Evolutionary conservation across 1,140 invertebrate genomes (phyloP), one percentile per base, ranked within the genome.

Genomic region (Steinernema feltiae): DNA sequence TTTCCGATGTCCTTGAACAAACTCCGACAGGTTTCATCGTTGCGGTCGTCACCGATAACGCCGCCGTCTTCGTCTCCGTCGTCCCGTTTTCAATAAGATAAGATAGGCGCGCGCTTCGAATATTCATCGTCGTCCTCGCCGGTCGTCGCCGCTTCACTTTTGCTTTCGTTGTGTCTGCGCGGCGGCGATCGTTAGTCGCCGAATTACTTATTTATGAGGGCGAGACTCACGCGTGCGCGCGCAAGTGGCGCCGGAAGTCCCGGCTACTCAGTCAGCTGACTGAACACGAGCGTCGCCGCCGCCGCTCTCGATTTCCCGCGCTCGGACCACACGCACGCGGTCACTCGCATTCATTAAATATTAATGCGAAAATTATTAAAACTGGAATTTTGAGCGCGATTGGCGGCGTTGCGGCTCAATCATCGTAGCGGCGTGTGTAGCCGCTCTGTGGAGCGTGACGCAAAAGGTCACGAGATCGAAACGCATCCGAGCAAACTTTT

Each of bases 191-290:
- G 53, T 63, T 63, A 63, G 53, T 63, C 53, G 53, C 53, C 53
- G 53, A 63, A 63, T 63, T 63, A 63, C 53, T 63, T 63, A 63
- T 63, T 63, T 63, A 63, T 63, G 53, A 63, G 53, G 24, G 53
- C 53, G 7, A 63, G 53, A 63, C 53, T 63, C 53, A 63, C 53
- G 53, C 53, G 53, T 21, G 24, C 12, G n/a, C n/a, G n/a, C n/a
- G n/a, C n/a, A n/a, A n/a, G n/a, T n/a, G n/a, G 18, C 35, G 35
- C 7, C 35, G 53, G 53, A 63, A 63, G 53, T 63, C 53, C 7
- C 53, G n/a, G n/a, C n/a, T n/a, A n/a, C 53, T 18, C 18, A 27
- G 53, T 63, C 53, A 63, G 53, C 53, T 63, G 53, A 63, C 7
- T 21, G 53, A 7, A 46, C n/a, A 12, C 7, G 7, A n/a, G 41